These are phyloP conservation scores for Ptychoptera contaminata DNA, from an alignment of 2,888 invertebrate species.

Conservation along the genomic window DNA sequence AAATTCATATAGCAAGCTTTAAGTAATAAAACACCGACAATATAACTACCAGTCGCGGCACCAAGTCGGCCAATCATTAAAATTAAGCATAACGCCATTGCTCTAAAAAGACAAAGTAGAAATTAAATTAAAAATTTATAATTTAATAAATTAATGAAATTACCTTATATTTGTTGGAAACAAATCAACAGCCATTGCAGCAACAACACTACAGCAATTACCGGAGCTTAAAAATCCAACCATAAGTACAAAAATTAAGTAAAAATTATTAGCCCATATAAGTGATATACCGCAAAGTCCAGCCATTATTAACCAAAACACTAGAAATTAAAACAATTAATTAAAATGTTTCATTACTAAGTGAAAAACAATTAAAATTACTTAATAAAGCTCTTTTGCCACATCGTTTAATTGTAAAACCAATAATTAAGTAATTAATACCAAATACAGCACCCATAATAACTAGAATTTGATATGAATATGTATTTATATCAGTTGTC, in stretches of 20 bases:
- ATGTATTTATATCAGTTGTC: slow-evolving; percentile 38
- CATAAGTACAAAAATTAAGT: slow-evolving; percentile 41
- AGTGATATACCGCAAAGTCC: slow-evolving; percentile 41
- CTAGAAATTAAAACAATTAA: slow-evolving; percentile 12
- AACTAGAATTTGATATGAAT: slow-evolving; percentile 48
- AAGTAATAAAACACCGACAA: slow-evolving; percentile 19
- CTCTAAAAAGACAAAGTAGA: slow-evolving; percentile 16
- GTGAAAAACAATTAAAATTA: slow-evolving; percentile 13
- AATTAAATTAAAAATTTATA: background rate
- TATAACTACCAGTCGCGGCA: slow-evolving; percentile 23
- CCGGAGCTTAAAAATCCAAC: slow-evolving; percentile 39
- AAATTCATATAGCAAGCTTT: slow-evolving; percentile 17
- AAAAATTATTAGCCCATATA: slow-evolving; percentile 40
- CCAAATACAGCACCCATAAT: slow-evolving; percentile 49
- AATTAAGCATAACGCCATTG: slow-evolving; percentile 28
- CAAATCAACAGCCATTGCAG: slow-evolving; percentile 40
- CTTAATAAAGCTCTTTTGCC: slow-evolving; percentile 44
- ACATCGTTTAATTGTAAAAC: slow-evolving; percentile 38
- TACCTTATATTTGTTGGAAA: slow-evolving; percentile 36
- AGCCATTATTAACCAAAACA: slow-evolving; percentile 30
- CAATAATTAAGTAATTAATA: slow-evolving; percentile 45
- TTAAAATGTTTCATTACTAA: background rate
- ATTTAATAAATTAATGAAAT: background rate
- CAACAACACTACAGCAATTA: slow-evolving; percentile 39
- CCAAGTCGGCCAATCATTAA: slow-evolving; percentile 28